A percentile compares a stretch with the other conserved stretches of the same genome.
Evolutionary conservation across 1,140 invertebrate genomes (phyloP).

Genomic region (Drosophila sulfurigaster): DNA sequence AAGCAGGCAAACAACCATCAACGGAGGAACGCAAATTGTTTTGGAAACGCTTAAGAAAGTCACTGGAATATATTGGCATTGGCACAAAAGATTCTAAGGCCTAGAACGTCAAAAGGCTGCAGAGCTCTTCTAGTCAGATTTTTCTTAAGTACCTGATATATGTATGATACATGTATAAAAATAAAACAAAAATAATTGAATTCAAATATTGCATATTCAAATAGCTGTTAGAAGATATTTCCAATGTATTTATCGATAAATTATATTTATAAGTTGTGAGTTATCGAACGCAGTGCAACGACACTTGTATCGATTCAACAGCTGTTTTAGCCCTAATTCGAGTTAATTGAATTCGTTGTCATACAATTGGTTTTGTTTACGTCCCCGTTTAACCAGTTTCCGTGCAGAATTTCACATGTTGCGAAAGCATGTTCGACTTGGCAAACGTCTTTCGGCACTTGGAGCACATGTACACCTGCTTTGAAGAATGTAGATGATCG

Average conservation of each 20-base stretch:
- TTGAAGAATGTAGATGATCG: background rate
- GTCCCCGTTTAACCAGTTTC: background rate
- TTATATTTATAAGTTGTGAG: no score
- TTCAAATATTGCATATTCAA: background rate
- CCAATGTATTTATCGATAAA: no score
- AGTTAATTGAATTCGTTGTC: no score
- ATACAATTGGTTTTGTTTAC: background rate
- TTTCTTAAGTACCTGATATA: conserved; percentile 66
- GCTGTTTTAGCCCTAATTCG: no score
- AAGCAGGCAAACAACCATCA: conserved; percentile 44
- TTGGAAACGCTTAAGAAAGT: conserved; percentile 78
- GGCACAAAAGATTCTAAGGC: conserved; percentile 42
- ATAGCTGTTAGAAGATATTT: background rate
- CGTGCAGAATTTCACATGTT: background rate
- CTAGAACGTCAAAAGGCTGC: conserved; percentile 1
- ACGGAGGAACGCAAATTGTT: conserved; percentile 80
- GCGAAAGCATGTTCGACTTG: background rate
- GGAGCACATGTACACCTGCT: background rate
- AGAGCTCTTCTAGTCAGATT: conserved; percentile 60
- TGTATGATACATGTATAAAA: background rate
- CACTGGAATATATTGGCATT: conserved; percentile 64
- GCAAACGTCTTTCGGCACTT: background rate
- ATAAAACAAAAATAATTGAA: background rate
- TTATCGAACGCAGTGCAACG: no score
- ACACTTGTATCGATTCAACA: no score